Conservation (phyloP, 2,888 invertebrate species). For the Troides helena region DNA sequence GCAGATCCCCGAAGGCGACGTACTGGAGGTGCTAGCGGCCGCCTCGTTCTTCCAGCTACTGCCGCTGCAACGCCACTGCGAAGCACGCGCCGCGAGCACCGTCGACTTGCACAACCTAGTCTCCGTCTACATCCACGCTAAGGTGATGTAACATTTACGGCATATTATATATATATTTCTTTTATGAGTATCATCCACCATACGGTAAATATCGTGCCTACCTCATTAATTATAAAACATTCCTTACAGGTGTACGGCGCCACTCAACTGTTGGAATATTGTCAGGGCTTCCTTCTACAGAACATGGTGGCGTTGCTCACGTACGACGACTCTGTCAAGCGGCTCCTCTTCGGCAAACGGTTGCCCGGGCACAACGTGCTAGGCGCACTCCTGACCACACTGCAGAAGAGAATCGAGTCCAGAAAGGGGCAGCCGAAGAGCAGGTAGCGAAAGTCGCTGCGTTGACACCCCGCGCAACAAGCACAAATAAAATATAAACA, state of each 20-base stretch:
- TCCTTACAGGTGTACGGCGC: slow-evolving; percentile 89
- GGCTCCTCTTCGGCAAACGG: slow-evolving; percentile 92
- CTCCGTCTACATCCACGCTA: slow-evolving; percentile 95
- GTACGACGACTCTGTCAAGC: slow-evolving; percentile 93
- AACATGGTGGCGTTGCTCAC: slow-evolving; percentile 97
- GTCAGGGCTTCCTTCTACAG: slow-evolving; percentile 93
- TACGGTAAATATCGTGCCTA: too few relatives aligned
- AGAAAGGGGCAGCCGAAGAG: slow-evolving; percentile 74
- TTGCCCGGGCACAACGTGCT: slow-evolving; percentile 94
- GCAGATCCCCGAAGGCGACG: slow-evolving; percentile 88
- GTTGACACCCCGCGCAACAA: too few relatives aligned
- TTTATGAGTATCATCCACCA: too few relatives aligned
- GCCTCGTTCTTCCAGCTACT: slow-evolving; percentile 95
- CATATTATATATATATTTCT: too few relatives aligned
- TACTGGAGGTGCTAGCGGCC: slow-evolving; percentile 93
- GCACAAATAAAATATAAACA: too few relatives aligned
- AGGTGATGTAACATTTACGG: slow-evolving; percentile 73
- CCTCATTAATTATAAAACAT: neutral
- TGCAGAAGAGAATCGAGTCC: slow-evolving; percentile 90
- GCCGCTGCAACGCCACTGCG: slow-evolving; percentile 90
- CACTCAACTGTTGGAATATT: slow-evolving; percentile 91
- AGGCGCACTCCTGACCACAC: slow-evolving; percentile 87
- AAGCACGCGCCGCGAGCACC: slow-evolving; percentile 90
- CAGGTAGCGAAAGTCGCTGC: slow-evolving; percentile 52
- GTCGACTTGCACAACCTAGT: slow-evolving; percentile 94